A percentile compares a stretch with the other conserved stretches of the same genome.
Conservation (phyloP, 2,113 vertebrate species). For the Hippopotamus amphibius region DNA sequence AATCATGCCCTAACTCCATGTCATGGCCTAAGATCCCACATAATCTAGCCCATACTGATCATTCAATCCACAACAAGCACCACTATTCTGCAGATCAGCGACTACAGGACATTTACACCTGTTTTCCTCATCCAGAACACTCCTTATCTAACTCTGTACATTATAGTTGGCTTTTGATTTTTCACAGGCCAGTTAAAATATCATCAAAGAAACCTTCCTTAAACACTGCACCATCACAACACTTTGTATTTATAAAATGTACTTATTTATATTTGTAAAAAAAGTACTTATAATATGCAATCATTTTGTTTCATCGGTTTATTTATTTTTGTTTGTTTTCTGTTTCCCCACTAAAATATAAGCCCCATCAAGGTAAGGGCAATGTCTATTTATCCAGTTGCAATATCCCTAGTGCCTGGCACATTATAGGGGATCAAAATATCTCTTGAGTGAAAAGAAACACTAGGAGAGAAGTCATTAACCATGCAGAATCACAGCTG, state of each 20-base stretch:
- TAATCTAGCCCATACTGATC: background rate
- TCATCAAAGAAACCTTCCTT: background rate
- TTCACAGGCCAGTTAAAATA: background rate
- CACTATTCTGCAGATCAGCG: background rate
- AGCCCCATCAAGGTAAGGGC: background rate
- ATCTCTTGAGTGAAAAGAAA: constrained; percentile 22
- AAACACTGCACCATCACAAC: background rate
- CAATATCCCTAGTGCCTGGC: background rate
- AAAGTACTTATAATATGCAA: background rate
- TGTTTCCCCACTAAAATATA: background rate
- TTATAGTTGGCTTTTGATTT: background rate
- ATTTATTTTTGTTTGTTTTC: background rate
- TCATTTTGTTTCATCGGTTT: background rate
- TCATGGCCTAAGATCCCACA: background rate
- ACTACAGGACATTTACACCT: background rate
- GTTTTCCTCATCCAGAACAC: background rate
- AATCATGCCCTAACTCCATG: background rate
- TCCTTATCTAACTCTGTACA: background rate
- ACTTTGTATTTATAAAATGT: background rate
- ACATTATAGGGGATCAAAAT: background rate
- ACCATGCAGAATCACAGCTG: background rate
- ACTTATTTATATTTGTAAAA: constrained; percentile 21
- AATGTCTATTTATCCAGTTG: background rate
- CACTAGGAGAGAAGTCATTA: background rate
- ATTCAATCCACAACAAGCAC: background rate